Base-by-base conservation (phyloP, 2,888 invertebrate species). In the Coecobrya sp. region DNA sequence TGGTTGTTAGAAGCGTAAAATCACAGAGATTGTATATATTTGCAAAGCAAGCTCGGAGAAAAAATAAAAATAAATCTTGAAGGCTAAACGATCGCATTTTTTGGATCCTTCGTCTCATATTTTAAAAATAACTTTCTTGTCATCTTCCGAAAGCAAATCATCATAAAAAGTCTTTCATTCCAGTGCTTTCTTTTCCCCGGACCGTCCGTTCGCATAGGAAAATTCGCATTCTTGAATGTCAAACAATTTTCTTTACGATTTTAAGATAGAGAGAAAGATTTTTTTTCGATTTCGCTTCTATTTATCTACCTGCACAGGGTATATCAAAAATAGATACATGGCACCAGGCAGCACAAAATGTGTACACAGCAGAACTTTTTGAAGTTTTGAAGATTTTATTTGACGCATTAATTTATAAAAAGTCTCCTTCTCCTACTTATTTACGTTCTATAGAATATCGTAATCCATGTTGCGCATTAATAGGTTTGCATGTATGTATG, bases 361-460 rank as follows among this genome's bases (percentile, higher is more conserved):
- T 49, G 49, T 49, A 13, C 3, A 49, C 49, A 49, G 10, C 49
- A 49, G 10, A 49, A 49, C 11, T 49, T 49, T n/a, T 49, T 49
- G 49, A 49, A 49, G 49, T 13, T 13, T 10, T 49, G 49, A 49
- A 49, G 49, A 49, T 49, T 49, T 13, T 13, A 59, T 59, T 59
- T 59, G 59, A 59, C 49, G 59, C 19, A 59, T 59, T 59, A 59
- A 59, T 59, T 59, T 59, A 59, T 59, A n/a, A 59, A 59, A 59
- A 13, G 59, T 19, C 19, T 49, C 1, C 11, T 13, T 13, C 11
- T 49, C 11, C 11, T 10, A 7, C 49, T 13, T 49, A 13, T 49
- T 36, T 36, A 36, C 49, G 49, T 49, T 49, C 7, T 36, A 36
- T 49, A 49, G 49, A 49, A 49, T 3, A 49, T 3, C 4, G 49